These are phyloP conservation scores for Pluvianellus socialis DNA, from an alignment of 2,113 vertebrate species.

Conservation along the genomic window DNA sequence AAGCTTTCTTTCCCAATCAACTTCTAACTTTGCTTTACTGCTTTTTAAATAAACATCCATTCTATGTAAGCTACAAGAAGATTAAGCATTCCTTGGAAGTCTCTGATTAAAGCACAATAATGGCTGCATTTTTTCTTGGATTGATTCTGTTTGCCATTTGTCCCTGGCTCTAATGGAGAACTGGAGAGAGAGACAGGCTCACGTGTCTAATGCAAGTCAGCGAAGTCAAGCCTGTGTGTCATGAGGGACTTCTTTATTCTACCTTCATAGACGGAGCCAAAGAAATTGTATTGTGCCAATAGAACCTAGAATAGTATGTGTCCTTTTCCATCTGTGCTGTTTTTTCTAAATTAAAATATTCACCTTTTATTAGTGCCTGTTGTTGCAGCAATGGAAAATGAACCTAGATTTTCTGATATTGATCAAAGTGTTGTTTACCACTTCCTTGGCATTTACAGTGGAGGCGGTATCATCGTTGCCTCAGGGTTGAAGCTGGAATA, in stretches of 20 bases:
- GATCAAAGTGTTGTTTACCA: neutral
- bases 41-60: neutral
- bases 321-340: neutral
- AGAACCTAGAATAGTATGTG: neutral
- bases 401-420: neutral
- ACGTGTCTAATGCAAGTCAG: neutral
- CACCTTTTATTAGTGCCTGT: neutral
- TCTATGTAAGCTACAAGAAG: neutral
- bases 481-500: neutral
- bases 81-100: neutral
- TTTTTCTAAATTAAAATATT: neutral
- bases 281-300: neutral
- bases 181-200: neutral
- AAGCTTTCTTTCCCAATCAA: neutral
- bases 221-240: neutral
- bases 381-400: neutral
- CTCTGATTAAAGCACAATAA: neutral
- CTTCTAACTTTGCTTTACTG: neutral
- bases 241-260: neutral
- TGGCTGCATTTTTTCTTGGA: slow-evolving; percentile 3
- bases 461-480: neutral
- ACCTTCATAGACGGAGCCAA: slow-evolving; percentile 1
- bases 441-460: neutral
- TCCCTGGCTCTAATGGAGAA: neutral
- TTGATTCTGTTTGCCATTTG: slow-evolving; percentile 21